A percentile compares a stretch with the other conserved stretches of the same genome.
These are phyloP conservation scores for Bursaphelenchus mucronatus DNA, from an alignment of 1,140 invertebrate genomes.

Conservation along the genomic window DNA sequence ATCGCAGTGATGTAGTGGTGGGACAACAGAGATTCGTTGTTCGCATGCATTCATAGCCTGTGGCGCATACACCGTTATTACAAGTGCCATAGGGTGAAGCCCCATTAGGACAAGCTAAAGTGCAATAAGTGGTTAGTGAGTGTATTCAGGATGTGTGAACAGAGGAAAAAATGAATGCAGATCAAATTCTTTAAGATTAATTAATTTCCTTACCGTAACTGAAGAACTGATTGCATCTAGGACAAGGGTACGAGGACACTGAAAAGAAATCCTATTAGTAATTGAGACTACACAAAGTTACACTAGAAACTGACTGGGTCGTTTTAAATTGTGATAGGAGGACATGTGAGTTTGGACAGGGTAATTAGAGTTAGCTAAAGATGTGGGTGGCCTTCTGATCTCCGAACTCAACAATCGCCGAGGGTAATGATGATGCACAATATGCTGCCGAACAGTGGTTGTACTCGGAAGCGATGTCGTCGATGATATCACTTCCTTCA, in stretches of 20 bases:
- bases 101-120: conserved; percentile 46
- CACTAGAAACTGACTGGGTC: neutral
- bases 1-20: conserved; percentile 28
- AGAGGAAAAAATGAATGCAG: conserved; percentile 1
- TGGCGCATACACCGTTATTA: conserved; percentile 42
- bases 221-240: conserved; percentile 29
- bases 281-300: conserved; percentile 1
- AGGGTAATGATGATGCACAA: neutral
- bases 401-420: neutral
- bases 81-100: conserved; percentile 47
- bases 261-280: conserved; percentile 13
- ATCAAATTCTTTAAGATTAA: neutral
- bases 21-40: conserved; percentile 47
- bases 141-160: neutral
- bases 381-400: neutral
- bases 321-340: neutral
- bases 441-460: conserved; percentile 2
- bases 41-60: conserved; percentile 51
- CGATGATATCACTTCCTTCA: conserved; percentile 27
- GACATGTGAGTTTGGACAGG: neutral
- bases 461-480: conserved; percentile 8
- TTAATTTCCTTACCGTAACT: conserved; percentile 16
- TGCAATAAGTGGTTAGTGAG: conserved; percentile 1
- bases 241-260: conserved; percentile 27
- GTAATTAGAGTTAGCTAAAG: neutral